Base-by-base conservation (phyloP, 2,888 invertebrate genomes). In the Synergus japonicus region DNA sequence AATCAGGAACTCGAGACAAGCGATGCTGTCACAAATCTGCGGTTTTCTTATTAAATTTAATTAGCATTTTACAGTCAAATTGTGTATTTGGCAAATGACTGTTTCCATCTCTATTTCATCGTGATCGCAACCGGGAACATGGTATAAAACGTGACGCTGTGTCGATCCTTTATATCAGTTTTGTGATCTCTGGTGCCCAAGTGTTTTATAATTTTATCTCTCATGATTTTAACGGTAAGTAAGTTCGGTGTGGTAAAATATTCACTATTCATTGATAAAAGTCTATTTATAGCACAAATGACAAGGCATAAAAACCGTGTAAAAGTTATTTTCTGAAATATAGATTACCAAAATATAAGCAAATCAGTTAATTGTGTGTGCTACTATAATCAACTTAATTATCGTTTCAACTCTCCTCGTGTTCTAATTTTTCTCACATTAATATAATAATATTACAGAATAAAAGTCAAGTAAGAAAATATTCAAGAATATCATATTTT, bases 1-100 rank as follows among this genome's bases (percentile, higher is more conserved):
- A 81, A 82, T 81, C 81, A 83, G 83, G 82, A 84, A 84, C 80
- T 80, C 79, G 76, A 81, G 81, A 81, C 83, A 76, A 78, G 78
- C 69, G 83, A 78, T 80, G 81, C 81, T 84, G 83, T 84, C 85
- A 87, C 83, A 85, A 83, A 86, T 86, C 87, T 92, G 91, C 92
- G 92, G 92, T 91, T 92, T 90, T 88, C 89, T 89, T 91, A 91
- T 91, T 89, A 91, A 87, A 87, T 88, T 85, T 90, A 91, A 92
- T 91, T 87, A 89, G 83, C 87, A 89, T 85, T 87, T 88, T 88
- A 86, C 86, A 86, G 88, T 87, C 85, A 87, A 87, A 88, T 89
- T 90, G 88, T 90, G 89, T 84, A 87, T 87, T 84, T 87, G 82
- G 84, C 85, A 87, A 90, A 91, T 91, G 85, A 89, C 88, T 86